Percentiles rank a stretch among this genome's conserved stretches.
Conservation (phyloP, 1,140 invertebrate species). For the Drosophila nigrodunni region DNA sequence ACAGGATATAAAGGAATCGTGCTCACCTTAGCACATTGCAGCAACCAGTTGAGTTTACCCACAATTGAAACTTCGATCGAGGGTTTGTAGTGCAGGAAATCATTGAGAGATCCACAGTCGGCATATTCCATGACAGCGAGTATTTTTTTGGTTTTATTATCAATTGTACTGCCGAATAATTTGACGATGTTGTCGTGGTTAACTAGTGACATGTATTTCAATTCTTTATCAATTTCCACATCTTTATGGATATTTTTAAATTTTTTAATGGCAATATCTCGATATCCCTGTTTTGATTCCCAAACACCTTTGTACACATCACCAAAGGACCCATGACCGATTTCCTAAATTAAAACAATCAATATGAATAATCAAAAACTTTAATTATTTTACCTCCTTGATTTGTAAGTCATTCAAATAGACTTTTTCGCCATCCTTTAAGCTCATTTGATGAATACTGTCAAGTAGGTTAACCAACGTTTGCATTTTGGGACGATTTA, state of each 20-base stretch:
- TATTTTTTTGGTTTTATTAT: too few species aligned
- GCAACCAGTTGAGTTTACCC: slow-evolving; percentile 5
- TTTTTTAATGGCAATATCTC: slow-evolving; percentile 1
- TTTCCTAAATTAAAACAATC: background rate
- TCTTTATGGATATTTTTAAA: too few species aligned
- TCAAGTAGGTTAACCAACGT: background rate
- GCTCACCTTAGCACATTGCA: slow-evolving; percentile 14
- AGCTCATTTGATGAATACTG: background rate
- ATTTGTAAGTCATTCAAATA: background rate
- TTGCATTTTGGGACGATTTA: background rate
- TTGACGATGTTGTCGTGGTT: slow-evolving; percentile 20
- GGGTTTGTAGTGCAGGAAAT: background rate
- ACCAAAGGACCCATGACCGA: background rate
- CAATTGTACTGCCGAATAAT: background rate
- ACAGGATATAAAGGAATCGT: background rate
- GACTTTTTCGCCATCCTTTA: background rate
- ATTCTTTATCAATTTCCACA: background rate
- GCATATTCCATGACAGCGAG: slow-evolving; percentile 19
- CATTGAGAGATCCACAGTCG: background rate
- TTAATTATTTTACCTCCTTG: background rate
- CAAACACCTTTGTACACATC: background rate
- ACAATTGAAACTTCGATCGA: background rate
- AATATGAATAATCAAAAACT: background rate
- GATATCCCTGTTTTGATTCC: background rate
- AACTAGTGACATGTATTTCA: background rate